Percentiles rank a stretch among this genome's conserved stretches.
phyloP scores from a whole-genome alignment of 2,113 vertebrate species.

The Phaethornis superciliosus region DNA sequence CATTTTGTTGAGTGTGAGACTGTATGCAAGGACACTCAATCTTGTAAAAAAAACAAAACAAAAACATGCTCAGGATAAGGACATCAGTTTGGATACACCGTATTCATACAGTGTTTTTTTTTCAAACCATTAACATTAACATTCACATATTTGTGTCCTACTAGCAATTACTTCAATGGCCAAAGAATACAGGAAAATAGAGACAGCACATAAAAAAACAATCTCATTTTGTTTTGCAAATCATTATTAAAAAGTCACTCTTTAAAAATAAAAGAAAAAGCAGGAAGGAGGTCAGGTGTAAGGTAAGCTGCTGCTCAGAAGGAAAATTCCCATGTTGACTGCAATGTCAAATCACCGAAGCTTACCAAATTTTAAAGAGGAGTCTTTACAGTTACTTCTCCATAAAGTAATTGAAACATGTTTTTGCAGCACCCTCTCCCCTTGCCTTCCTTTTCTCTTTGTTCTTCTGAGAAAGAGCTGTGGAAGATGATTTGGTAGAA shows the following conservation, averaged over 20 bases:
- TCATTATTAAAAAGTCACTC: slow-evolving; percentile 5
- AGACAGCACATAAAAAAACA: neutral
- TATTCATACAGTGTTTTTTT: neutral
- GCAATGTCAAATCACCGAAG: slow-evolving; percentile 32
- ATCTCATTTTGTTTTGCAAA: slow-evolving; percentile 16
- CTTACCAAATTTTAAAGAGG: slow-evolving; percentile 16
- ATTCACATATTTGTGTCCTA: neutral
- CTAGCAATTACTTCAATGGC: neutral
- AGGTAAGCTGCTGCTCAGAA: neutral
- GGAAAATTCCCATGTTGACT: slow-evolving; percentile 9
- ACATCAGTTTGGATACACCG: neutral
- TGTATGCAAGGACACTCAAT: neutral
- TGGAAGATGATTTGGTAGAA: slow-evolving; percentile 23
- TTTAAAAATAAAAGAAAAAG: neutral
- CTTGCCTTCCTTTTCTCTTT: neutral
- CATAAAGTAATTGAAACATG: slow-evolving; percentile 24
- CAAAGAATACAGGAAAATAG: neutral
- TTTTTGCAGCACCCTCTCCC: neutral
- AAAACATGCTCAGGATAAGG: neutral
- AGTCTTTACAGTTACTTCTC: slow-evolving; percentile 12
- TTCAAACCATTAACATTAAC: neutral
- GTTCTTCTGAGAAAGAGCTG: neutral
- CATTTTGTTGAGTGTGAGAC: neutral
- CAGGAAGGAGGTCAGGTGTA: slow-evolving; percentile 21
- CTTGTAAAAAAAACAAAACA: neutral